phyloP scores from a whole-genome alignment of 2,888 invertebrate species.

The Melinopterus prodromus region DNA sequence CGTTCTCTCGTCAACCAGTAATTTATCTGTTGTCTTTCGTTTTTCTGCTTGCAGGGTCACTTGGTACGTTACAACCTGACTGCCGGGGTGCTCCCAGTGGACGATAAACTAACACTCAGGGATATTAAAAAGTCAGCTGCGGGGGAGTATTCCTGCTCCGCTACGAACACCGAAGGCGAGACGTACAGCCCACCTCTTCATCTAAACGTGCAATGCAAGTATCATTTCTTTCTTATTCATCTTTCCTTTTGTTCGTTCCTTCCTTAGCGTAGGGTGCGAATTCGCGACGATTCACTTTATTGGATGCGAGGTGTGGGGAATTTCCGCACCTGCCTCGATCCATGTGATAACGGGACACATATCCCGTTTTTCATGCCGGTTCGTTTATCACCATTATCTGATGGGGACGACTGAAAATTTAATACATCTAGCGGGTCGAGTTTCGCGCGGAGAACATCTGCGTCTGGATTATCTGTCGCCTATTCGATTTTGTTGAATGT shows the following conservation, averaged over 20 bases:
- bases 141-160: conserved; percentile 83
- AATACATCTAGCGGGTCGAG: not conserved
- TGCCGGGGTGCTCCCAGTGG: conserved; percentile 71
- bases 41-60: conserved; percentile 65
- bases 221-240: conserved; percentile 19
- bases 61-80: conserved; percentile 72
- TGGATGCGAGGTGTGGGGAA: conserved; percentile 16
- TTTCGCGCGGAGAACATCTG: not conserved
- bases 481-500: conserved; percentile 16
- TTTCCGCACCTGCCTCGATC: conserved; percentile 13
- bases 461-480: not conserved
- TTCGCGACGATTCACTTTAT: conserved; percentile 13
- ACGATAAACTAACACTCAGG: conserved; percentile 73
- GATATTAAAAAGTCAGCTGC: conserved; percentile 75
- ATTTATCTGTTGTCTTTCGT: not conserved
- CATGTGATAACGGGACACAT: not conserved
- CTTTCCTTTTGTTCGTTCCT: conserved; percentile 26
- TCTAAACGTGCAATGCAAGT: conserved; percentile 83
- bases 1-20: not conserved
- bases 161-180: conserved; percentile 82
- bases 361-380: not conserved
- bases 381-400: conserved; percentile 4
- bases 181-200: conserved; percentile 78
- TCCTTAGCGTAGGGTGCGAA: conserved; percentile 14
- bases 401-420: not conserved